Base-by-base conservation (phyloP, 2,797 vertebrate species). In the Clarias laeviceps region DNA sequence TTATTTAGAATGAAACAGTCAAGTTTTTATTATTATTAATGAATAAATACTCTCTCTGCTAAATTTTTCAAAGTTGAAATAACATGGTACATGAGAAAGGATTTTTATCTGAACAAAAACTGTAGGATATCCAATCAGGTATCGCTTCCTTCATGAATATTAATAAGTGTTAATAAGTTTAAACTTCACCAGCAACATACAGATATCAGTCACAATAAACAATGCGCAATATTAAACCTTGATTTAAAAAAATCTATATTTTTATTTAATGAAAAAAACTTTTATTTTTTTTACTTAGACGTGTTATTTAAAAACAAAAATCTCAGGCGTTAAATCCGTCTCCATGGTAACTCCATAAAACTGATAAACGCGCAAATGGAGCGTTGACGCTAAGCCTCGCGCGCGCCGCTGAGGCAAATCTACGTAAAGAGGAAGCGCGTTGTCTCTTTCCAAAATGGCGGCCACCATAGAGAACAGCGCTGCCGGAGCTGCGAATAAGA, bases 371-470 rank as follows among this genome's bases (percentile, higher is more conserved):
- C 45, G 45, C 45, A 50, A 50, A 50, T 50, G 45, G 45, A 50
- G 45, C 45, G 45, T 74, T 74, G 14, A 9, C 0, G 45, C 45
- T 17, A 17, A 59, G 20, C 20, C 29, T 57, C 3, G 2, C 11
- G 40, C n/a, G 70, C n/a, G 82, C 37, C 14, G 57, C 40, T 32
- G 24, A n/a, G 45, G 11, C 59, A 73, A 29, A 69, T 50, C 56
- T 84, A 78, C 91, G 91, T 89, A 83, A 93, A 89, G 90, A 91
- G 92, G 92, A 91, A 93, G 92, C 90, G 81, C 87, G 89, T 73
- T 82, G 81, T 86, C 89, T 93, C 91, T 95, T 90, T 94, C 91
- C 95, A 96, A 95, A 94, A 97, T 97, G 97, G 96, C 97, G 94
- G 91, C 93, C 89, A 94, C 95, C 94, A 94, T 94, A 91, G 96